A percentile compares a stretch with the other conserved stretches of the same genome.
Conservation (phyloP, 1,140 invertebrate species). For the Drosophila baimaii region DNA sequence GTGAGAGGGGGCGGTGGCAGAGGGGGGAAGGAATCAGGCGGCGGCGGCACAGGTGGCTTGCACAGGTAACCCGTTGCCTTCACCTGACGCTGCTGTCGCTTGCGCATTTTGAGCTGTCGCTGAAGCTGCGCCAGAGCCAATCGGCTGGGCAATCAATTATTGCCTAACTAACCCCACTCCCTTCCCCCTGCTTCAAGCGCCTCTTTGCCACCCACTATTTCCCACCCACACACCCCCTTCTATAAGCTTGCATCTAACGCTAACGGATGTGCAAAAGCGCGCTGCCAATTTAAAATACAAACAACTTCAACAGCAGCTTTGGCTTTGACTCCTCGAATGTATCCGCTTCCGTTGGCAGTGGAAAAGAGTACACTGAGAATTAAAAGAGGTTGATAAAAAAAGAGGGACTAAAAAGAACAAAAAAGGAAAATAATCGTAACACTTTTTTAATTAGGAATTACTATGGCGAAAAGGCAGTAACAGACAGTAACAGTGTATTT, state of each 20-base stretch:
- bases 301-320: conserved; percentile 64
- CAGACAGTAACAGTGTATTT: too few relatives aligned
- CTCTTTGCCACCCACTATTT: conserved; percentile 6
- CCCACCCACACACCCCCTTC: not conserved
- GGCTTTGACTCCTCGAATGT: conserved; percentile 57
- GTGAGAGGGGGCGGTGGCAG: not conserved
- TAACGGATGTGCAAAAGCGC: conserved; percentile 79
- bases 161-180: conserved; percentile 41
- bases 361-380: not conserved
- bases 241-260: conserved; percentile 40
- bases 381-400: not conserved
- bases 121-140: conserved; percentile 62
- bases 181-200: not conserved
- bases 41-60: conserved; percentile 10
- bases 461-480: too few relatives aligned
- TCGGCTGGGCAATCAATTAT: conserved; percentile 81
- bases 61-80: conserved; percentile 20
- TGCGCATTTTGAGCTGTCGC: conserved; percentile 54
- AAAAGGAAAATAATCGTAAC: too few relatives aligned
- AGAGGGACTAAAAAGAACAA: not conserved
- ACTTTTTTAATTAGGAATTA: too few relatives aligned
- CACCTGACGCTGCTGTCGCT: conserved; percentile 35
- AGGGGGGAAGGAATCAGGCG: not conserved
- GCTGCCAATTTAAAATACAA: conserved; percentile 80
- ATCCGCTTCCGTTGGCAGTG: conserved; percentile 66